Conservation (phyloP, 2,797 vertebrate species). For the Cossypha caffra region DNA sequence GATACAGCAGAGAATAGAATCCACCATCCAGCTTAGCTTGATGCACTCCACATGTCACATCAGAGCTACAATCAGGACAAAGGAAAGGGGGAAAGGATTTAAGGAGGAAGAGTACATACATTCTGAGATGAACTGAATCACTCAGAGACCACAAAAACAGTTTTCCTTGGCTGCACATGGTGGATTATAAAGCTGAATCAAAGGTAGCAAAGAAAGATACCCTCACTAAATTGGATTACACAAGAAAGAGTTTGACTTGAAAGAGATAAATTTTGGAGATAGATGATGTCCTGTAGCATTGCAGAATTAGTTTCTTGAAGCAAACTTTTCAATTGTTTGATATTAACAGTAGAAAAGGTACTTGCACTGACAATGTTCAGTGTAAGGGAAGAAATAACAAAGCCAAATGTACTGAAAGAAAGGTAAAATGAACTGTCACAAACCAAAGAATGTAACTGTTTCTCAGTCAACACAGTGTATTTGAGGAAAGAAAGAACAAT, state of each 20-base stretch:
- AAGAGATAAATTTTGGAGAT: not conserved
- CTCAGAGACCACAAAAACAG: not conserved
- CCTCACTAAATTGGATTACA: not conserved
- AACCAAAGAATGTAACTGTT: not conserved
- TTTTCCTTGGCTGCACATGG: not conserved
- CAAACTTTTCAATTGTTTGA: not conserved
- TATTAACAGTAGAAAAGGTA: not conserved
- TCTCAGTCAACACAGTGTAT: not conserved
- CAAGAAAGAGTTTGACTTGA: not conserved
- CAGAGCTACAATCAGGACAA: not conserved
- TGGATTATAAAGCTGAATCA: not conserved
- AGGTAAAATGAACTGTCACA: not conserved
- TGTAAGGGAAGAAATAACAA: slow-evolving; percentile 12
- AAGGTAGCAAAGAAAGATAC: not conserved
- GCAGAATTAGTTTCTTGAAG: slow-evolving; percentile 19
- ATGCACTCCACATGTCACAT: not conserved
- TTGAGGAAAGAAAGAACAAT: not conserved
- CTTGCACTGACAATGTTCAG: not conserved
- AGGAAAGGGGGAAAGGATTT: not conserved
- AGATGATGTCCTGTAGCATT: not conserved
- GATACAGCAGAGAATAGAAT: not conserved
- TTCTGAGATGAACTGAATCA: not conserved
- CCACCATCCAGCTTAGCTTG: not conserved
- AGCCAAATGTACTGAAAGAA: not conserved
- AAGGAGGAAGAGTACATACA: not conserved